phyloP scores from a whole-genome alignment of 2,888 invertebrate species.

The Serripes groenlandicus region DNA sequence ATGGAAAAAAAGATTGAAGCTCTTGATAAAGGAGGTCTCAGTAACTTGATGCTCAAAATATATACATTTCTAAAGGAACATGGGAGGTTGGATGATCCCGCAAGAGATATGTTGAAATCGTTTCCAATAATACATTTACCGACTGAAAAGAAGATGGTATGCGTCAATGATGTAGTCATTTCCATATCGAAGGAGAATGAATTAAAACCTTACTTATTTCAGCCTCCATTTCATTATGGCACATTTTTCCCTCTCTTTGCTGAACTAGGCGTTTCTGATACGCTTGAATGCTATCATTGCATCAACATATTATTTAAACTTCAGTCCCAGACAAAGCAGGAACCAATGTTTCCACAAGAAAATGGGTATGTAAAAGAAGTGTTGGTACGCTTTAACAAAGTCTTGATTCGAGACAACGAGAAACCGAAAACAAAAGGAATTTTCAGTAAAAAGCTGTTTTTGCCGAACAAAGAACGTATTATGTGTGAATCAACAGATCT shows the following conservation, averaged over 20 bases:
- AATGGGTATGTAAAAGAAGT: neutral
- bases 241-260: conserved; percentile 47
- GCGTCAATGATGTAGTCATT: conserved; percentile 24
- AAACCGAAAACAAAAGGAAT: neutral
- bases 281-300: conserved; percentile 15
- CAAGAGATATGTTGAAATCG: neutral
- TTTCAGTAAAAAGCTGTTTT: neutral
- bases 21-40: neutral
- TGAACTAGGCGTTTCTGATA: conserved; percentile 32
- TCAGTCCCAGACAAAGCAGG: conserved; percentile 1
- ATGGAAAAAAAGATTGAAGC: neutral
- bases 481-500: conserved; percentile 1
- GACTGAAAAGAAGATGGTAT: conserved; percentile 15
- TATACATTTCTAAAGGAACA: neutral
- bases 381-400: neutral
- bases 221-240: conserved; percentile 40
- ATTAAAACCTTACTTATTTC: conserved; percentile 55
- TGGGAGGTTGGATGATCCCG: neutral
- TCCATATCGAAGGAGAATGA: conserved; percentile 19
- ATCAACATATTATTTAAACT: neutral
- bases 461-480: conserved; percentile 11
- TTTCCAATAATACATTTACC: conserved; percentile 25
- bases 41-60: neutral
- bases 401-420: neutral
- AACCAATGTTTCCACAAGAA: conserved; percentile 32